A percentile compares a stretch with the other conserved stretches of the same genome.
Conservation (phyloP, 2,113 vertebrate genomes). For the Chamaea fasciata region DNA sequence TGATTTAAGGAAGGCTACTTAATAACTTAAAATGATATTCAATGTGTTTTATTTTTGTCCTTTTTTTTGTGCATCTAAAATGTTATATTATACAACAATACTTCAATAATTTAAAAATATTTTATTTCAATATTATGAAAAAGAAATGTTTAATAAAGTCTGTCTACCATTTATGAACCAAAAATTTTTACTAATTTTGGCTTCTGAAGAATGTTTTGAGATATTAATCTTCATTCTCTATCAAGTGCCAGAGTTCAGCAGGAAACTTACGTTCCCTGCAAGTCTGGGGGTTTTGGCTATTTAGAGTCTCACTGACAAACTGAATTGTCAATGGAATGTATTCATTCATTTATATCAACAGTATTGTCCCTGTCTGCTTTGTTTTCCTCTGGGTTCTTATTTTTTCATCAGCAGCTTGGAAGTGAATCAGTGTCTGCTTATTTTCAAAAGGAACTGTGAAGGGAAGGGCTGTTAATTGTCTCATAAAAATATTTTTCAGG, state of each 20-base stretch:
- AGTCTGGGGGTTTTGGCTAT: not conserved
- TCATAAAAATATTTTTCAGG: slow-evolving; percentile 20
- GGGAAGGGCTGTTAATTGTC: slow-evolving; percentile 24
- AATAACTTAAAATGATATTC: not conserved
- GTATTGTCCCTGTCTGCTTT: slow-evolving; percentile 56
- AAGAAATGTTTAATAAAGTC: not conserved
- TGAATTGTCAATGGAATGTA: slow-evolving; percentile 46
- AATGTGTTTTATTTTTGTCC: not conserved
- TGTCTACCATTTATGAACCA: not conserved
- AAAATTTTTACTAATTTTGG: not conserved
- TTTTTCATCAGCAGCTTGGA: slow-evolving; percentile 38
- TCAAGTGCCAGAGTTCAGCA: not conserved
- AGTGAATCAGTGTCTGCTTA: slow-evolving; percentile 51
- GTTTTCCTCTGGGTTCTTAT: slow-evolving; percentile 40
- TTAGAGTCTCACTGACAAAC: slow-evolving; percentile 23
- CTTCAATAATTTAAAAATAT: not conserved
- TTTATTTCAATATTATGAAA: not conserved
- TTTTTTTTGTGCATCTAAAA: not conserved
- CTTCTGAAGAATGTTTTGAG: not conserved
- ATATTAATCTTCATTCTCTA: not conserved
- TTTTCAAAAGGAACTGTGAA: slow-evolving; percentile 47
- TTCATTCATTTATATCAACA: slow-evolving; percentile 51
- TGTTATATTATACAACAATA: not conserved
- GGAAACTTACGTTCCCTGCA: not conserved
- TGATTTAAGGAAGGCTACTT: not conserved